phyloP scores from a whole-genome alignment of 2,888 invertebrate genomes.

The Scaptomyza parva region DNA sequence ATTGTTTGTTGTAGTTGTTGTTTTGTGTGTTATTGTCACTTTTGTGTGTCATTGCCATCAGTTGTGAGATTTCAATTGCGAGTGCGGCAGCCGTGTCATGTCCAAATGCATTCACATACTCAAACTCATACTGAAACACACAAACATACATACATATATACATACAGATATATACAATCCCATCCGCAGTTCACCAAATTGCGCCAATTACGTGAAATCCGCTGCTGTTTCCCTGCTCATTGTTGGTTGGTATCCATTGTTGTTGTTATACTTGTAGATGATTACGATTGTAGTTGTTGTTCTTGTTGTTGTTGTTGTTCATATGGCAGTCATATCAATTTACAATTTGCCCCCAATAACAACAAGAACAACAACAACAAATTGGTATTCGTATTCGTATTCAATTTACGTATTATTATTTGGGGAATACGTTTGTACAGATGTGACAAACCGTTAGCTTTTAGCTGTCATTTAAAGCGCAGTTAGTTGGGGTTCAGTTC shows the following conservation, averaged over 20 bases:
- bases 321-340: constrained; percentile 67
- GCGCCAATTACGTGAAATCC: constrained; percentile 70
- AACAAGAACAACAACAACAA: constrained; percentile 29
- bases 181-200: constrained; percentile 58
- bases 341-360: constrained; percentile 52
- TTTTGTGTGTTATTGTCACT: constrained; percentile 54
- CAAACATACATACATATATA: constrained; percentile 1
- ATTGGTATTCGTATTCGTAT: constrained; percentile 48
- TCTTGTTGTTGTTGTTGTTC: no score
- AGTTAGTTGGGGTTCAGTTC: constrained; percentile 38
- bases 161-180: constrained; percentile 16
- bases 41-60: constrained; percentile 76
- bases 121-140: background rate
- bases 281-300: constrained; percentile 63
- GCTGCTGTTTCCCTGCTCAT: constrained; percentile 44
- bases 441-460: constrained; percentile 69
- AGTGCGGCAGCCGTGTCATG: constrained; percentile 49
- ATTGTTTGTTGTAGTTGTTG: constrained; percentile 40
- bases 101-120: constrained; percentile 52
- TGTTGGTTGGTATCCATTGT: constrained; percentile 34
- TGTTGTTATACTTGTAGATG: constrained; percentile 39
- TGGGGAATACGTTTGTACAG: constrained; percentile 24
- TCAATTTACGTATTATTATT: constrained; percentile 69
- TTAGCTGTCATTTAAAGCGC: constrained; percentile 58
- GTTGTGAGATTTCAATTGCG: constrained; percentile 71